Percentiles rank a stretch among this genome's conserved stretches.
phyloP scores from a whole-genome alignment of 2,888 invertebrate species.

The Zygogramma bicolorata region DNA sequence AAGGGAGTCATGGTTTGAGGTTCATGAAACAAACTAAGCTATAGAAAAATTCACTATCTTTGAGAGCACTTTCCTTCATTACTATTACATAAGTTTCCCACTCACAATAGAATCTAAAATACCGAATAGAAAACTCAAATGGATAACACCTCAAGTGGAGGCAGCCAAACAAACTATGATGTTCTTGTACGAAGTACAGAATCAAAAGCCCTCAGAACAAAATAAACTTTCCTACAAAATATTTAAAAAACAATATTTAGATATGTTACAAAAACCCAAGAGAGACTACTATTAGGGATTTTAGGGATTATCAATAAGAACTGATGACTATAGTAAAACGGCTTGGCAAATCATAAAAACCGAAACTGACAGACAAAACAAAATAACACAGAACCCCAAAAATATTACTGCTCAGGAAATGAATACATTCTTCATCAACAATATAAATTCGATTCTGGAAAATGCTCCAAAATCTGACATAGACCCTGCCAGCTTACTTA shows the following conservation, averaged over 20 bases:
- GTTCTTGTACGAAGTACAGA: not conserved
- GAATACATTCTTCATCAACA: too few relatives aligned
- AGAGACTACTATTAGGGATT: not conserved
- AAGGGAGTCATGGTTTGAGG: not conserved
- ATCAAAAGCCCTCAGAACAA: too few relatives aligned
- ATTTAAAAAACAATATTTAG: not conserved
- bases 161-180: not conserved
- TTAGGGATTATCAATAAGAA: not conserved
- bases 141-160: not conserved
- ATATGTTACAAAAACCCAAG: not conserved
- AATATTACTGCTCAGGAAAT: too few relatives aligned
- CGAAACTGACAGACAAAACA: not conserved
- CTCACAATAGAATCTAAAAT: not conserved
- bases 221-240: too few relatives aligned
- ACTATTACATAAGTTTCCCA: not conserved
- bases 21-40: not conserved
- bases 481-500: too few relatives aligned
- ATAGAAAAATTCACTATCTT: too few relatives aligned
- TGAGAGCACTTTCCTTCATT: not conserved
- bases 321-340: too few relatives aligned
- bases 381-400: not conserved
- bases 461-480: too few relatives aligned
- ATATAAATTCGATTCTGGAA: too few relatives aligned
- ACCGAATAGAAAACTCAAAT: not conserved
- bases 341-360: too few relatives aligned